These are phyloP conservation scores for Corythoichthys intestinalis DNA, from an alignment of 2,113 vertebrate species.

Conservation along the genomic window DNA sequence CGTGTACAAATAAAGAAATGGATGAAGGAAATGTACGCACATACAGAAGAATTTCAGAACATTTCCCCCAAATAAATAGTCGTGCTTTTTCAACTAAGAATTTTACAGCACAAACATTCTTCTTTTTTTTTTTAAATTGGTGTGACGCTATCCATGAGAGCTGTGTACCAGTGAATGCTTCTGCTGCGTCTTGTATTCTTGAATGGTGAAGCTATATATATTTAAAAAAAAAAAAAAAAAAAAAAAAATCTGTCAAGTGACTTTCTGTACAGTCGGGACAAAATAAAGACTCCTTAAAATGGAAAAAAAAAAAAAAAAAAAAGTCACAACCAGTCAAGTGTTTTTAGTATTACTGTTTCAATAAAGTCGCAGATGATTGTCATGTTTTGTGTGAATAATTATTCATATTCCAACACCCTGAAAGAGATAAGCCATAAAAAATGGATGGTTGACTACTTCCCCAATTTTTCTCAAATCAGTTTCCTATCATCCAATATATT, in stretches of 20 bases:
- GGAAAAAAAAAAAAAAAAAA: background rate
- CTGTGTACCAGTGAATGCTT: constrained; percentile 67
- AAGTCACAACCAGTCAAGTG: constrained; percentile 59
- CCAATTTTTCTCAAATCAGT: background rate
- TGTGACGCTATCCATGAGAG: constrained; percentile 65
- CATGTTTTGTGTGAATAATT: constrained; percentile 26
- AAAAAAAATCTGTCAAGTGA: constrained; percentile 67
- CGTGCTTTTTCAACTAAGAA: constrained; percentile 57
- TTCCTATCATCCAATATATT: background rate
- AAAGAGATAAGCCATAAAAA: background rate
- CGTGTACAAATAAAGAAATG: constrained; percentile 40
- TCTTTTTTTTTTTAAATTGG: constrained; percentile 68
- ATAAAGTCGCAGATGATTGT: constrained; percentile 76
- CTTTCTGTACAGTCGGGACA: constrained; percentile 72
- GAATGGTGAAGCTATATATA: constrained; percentile 48
- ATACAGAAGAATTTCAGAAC: constrained; percentile 45
- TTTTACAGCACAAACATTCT: constrained; percentile 67
- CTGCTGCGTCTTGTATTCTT: constrained; percentile 66
- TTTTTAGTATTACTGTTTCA: constrained; percentile 72
- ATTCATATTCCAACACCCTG: no score
- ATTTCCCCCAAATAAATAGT: constrained; percentile 39
- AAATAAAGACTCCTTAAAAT: constrained; percentile 52
- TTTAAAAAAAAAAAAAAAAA: constrained; percentile 36
- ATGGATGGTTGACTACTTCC: background rate
- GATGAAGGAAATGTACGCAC: constrained; percentile 39